Evolutionary conservation across 2,888 invertebrate genomes (phyloP).

Genomic region (Monoplex corrugatus): DNA sequence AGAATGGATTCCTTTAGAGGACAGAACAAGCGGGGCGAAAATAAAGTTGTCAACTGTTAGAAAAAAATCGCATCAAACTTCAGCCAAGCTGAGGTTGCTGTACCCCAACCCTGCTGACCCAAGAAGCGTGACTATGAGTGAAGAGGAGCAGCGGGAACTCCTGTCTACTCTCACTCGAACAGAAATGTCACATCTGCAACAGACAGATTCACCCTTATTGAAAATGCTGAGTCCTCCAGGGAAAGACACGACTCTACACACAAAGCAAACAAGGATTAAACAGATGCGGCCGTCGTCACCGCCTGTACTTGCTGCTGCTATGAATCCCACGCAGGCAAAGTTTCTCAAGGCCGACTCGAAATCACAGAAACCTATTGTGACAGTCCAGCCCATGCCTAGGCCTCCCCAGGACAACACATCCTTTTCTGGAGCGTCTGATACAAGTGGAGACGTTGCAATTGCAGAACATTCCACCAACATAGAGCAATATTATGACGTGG

Average conservation of each 20-base stretch:
- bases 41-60: neutral
- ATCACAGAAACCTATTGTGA: neutral
- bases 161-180: conserved; percentile 18
- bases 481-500: neutral
- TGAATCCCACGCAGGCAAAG: neutral
- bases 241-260: neutral
- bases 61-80: conserved; percentile 29
- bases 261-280: neutral
- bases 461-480: neutral
- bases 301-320: neutral
- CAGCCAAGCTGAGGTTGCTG: conserved; percentile 29
- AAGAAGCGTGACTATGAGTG: neutral
- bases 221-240: neutral
- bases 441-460: too few relatives aligned
- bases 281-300: neutral
- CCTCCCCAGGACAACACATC: neutral
- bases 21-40: neutral
- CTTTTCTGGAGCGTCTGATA: too few relatives aligned
- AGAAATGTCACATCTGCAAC: neutral
- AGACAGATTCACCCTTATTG: conserved; percentile 2
- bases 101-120: conserved; percentile 39
- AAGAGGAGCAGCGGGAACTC: conserved; percentile 1
- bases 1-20: neutral
- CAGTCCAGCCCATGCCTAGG: neutral
- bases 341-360: neutral